phyloP scores from a whole-genome alignment of 2,113 vertebrate species.

The Megaptera novaeangliae region DNA sequence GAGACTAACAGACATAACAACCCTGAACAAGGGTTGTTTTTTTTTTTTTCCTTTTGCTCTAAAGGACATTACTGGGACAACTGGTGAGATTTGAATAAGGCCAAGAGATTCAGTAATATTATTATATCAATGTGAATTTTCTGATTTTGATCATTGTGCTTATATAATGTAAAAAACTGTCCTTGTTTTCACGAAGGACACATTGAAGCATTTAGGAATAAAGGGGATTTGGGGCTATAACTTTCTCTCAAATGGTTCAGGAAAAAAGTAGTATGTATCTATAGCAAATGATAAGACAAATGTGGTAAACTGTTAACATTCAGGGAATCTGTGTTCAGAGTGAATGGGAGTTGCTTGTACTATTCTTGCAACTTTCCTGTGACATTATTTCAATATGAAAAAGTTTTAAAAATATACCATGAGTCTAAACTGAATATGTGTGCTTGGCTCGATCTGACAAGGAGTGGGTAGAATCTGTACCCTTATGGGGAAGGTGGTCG shows the following conservation, averaged over 20 bases:
- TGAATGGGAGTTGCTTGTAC: not conserved
- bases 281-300: not conserved
- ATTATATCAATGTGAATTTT: not conserved
- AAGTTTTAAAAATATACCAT: not conserved
- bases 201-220: not conserved
- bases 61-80: not conserved
- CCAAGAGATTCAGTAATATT: not conserved
- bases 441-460: not conserved
- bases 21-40: not conserved
- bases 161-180: not conserved
- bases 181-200: not conserved
- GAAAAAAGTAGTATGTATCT: not conserved
- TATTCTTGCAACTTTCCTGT: not conserved
- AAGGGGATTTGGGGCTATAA: not conserved
- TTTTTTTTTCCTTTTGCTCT: not conserved
- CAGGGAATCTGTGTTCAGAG: not conserved
- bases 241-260: not conserved
- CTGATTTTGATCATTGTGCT: not conserved
- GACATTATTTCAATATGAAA: not conserved
- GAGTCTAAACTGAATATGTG: not conserved
- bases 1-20: not conserved
- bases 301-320: not conserved
- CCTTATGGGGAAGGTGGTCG: fast-evolving
- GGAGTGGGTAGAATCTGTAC: too few species aligned
- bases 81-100: not conserved